Base-by-base conservation (phyloP, 2,113 vertebrate genomes). In the Suncus etruscus region DNA sequence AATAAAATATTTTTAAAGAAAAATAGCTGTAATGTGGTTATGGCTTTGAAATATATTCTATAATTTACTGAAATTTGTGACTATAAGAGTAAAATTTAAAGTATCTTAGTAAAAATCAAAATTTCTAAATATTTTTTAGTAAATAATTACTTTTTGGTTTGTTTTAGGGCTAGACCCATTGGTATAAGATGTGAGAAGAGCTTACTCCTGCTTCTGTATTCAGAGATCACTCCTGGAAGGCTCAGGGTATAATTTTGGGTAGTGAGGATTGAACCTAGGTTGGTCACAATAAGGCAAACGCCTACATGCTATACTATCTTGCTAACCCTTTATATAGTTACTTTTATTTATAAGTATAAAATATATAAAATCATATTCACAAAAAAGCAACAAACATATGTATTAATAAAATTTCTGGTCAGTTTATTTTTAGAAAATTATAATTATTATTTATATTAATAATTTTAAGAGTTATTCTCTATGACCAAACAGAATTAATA, bases 391-490 rank as follows among this genome's bases (percentile, higher is more conserved):
- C 10, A 76, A 91, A 70, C 25, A 89, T 72, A 58, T 63, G 4
- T 2, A 51, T 22, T 85, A 70, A 72, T 70, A 85, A 77, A 86
- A 88, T 76, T 89, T 89, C 86, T 92, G 63, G 54, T 47, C 70
- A 83, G 0, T 14, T 54, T 72, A 50, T 58, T 75, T 75, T 82
- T 70, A 81, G 16, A 88, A 92, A 84, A 87, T 76, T 74, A 73
- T 58, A 86, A 76, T 68, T 88, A 83, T 82, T 16, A 27, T 77
- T 83, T 70, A 90, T 51, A 58, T 47, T 93, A 83, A 90, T 90
- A 79, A 87, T 89, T 83, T 83, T 80, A 69, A 91, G 91, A 54
- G 32, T 68, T 87, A 74, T 85, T 91, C 1, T 87, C 4, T 80
- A 14, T 84, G 16, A 65, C 20, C 90, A 94, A 88, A 76, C 32